A percentile compares a stretch with the other conserved stretches of the same genome.
Evolutionary conservation across 2,888 invertebrate species (phyloP).

Genomic region (Drosophila pseudotalamancana): DNA sequence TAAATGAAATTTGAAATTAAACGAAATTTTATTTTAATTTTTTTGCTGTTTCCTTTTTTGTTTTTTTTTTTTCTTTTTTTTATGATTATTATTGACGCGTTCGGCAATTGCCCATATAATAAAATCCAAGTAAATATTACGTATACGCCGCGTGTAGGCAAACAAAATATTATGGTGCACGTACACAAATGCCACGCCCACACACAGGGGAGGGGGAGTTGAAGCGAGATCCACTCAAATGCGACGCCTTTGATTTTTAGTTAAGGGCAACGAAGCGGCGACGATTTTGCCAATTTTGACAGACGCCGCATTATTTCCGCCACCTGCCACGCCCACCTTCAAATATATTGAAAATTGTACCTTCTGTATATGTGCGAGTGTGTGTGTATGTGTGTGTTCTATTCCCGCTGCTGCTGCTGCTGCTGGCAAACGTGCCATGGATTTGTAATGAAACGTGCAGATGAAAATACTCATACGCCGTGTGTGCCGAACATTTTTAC

Average conservation of each 20-base stretch:
- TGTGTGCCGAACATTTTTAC: slow-evolving; percentile 66
- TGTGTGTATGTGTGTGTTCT: slow-evolving; percentile 23
- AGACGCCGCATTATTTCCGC: slow-evolving; percentile 75
- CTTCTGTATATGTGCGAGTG: slow-evolving; percentile 3
- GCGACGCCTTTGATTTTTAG: slow-evolving; percentile 71
- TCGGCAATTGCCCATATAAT: slow-evolving; percentile 69
- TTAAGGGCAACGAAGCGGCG: slow-evolving; percentile 63
- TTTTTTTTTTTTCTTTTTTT: slow-evolving; percentile 28
- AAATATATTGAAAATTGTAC: slow-evolving; percentile 72
- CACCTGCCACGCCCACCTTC: slow-evolving; percentile 66
- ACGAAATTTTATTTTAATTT: slow-evolving; percentile 68
- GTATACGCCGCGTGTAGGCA: slow-evolving; percentile 59
- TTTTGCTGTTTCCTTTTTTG: background rate
- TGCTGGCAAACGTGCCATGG: slow-evolving; percentile 71
- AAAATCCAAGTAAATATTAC: slow-evolving; percentile 67
- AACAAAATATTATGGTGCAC: slow-evolving; percentile 68
- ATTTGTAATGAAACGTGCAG: slow-evolving; percentile 75
- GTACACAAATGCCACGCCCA: slow-evolving; percentile 52
- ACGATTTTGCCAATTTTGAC: slow-evolving; percentile 77
- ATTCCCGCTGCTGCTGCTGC: slow-evolving; percentile 27
- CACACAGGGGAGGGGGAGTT: background rate
- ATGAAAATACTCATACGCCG: slow-evolving; percentile 68
- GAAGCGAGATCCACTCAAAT: slow-evolving; percentile 44
- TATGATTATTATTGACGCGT: slow-evolving; percentile 53
- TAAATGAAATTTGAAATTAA: slow-evolving; percentile 67